These are phyloP conservation scores for Drosophila paulistorum DNA, from an alignment of 1,140 invertebrate species.

Conservation along the genomic window DNA sequence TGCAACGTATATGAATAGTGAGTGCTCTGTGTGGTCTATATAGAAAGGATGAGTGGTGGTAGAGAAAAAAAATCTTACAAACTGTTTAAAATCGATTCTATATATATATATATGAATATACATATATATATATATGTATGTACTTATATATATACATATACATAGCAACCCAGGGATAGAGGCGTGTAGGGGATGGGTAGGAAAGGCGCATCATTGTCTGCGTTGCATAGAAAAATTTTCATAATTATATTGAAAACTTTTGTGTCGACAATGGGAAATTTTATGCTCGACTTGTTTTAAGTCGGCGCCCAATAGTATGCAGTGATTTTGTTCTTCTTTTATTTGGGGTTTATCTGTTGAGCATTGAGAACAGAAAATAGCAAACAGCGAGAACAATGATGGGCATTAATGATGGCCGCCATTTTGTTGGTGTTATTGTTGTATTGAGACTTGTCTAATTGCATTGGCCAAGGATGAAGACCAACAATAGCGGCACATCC, in stretches of 20 bases:
- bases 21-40: not conserved
- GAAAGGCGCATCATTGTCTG: not conserved
- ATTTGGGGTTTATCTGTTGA: no score
- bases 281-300: not conserved
- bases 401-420: conserved; percentile 18
- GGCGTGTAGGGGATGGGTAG: not conserved
- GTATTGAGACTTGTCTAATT: conserved; percentile 64
- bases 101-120: no score
- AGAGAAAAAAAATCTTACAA: not conserved
- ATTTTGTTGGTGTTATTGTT: conserved; percentile 22
- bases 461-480: conserved; percentile 67
- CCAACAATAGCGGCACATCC: not conserved
- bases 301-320: conserved; percentile 24
- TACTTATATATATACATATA: no score
- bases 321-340: not conserved
- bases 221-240: conserved; percentile 1
- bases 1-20: conserved; percentile 49
- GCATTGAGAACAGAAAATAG: conserved; percentile 8
- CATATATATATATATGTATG: no score
- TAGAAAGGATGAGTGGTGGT: not conserved
- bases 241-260: conserved; percentile 6
- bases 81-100: conserved; percentile 2
- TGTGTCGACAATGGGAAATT: not conserved
- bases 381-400: conserved; percentile 20
- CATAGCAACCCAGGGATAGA: no score